A percentile compares a stretch with the other conserved stretches of the same genome.
These are phyloP conservation scores for Ecliptopera silaceata DNA, from an alignment of 2,888 invertebrate species.

Conservation along the genomic window DNA sequence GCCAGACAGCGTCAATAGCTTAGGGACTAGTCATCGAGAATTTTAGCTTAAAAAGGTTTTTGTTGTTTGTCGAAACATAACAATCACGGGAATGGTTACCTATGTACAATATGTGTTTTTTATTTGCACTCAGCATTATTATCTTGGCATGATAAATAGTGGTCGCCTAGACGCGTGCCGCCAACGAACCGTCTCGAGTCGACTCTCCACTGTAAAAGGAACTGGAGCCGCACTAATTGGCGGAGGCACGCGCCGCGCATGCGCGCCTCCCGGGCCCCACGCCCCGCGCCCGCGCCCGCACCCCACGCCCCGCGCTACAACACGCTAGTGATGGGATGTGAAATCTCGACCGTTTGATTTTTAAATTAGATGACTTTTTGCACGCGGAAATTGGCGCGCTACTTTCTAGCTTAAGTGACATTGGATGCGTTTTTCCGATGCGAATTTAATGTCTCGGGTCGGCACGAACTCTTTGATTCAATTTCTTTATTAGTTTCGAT, in stretches of 20 bases:
- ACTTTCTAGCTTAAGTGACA: constrained; percentile 57
- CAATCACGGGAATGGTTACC: too few relatives aligned
- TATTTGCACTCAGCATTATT: background rate
- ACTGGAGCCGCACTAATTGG: constrained; percentile 83
- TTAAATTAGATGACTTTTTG: constrained; percentile 71
- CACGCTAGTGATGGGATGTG: constrained; percentile 78
- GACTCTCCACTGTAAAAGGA: constrained; percentile 73
- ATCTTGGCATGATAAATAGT: constrained; percentile 41
- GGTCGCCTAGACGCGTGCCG: constrained; percentile 48
- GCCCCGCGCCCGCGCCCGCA: constrained; percentile 58
- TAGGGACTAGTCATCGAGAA: too few relatives aligned
- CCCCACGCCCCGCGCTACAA: constrained; percentile 61
- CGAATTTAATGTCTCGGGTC: constrained; percentile 33
- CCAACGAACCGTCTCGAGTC: constrained; percentile 70
- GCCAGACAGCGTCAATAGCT: too few relatives aligned
- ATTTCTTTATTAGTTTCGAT: background rate
- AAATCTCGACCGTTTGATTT: constrained; percentile 73
- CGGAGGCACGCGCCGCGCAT: constrained; percentile 71
- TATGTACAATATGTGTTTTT: too few relatives aligned
- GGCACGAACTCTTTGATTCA: constrained; percentile 29
- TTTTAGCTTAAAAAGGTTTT: too few relatives aligned
- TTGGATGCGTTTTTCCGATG: constrained; percentile 25
- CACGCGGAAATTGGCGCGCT: constrained; percentile 60
- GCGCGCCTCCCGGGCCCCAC: constrained; percentile 70
- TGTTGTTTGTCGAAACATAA: too few relatives aligned